These are phyloP conservation scores for Agrotis puta DNA, from an alignment of 2,888 invertebrate species.

Conservation along the genomic window DNA sequence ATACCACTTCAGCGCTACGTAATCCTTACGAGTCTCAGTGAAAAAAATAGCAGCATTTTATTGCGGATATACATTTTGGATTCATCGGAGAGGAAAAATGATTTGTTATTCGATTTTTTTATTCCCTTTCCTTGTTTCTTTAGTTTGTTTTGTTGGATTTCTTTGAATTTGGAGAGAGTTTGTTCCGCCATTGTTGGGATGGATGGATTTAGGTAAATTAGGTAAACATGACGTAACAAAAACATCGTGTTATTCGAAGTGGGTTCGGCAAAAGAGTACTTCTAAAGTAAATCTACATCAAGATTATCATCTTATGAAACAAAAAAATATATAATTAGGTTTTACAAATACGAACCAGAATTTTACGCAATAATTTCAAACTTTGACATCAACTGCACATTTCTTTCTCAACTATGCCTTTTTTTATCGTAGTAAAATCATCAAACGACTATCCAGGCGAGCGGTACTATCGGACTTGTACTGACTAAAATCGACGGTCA, in stretches of 20 bases:
- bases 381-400: no score
- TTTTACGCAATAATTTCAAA: no score
- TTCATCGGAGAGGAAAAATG: slow-evolving; percentile 46
- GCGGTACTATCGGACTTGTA: no score
- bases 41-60: slow-evolving; percentile 60
- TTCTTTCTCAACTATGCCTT: no score
- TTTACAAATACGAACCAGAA: no score
- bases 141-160: slow-evolving; percentile 17
- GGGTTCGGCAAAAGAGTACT: not conserved
- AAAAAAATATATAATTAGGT: no score
- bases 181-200: not conserved
- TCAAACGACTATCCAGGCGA: no score
- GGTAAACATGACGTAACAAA: not conserved
- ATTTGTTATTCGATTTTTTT: slow-evolving; percentile 51
- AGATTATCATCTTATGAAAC: no score
- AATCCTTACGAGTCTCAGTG: slow-evolving; percentile 48
- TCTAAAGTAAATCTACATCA: no score
- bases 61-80: slow-evolving; percentile 55
- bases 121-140: slow-evolving; percentile 1
- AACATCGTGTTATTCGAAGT: not conserved
- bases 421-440: no score
- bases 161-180: not conserved
- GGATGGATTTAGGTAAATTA: not conserved
- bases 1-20: slow-evolving; percentile 56
- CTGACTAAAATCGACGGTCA: no score